phyloP scores from a whole-genome alignment of 2,797 vertebrate genomes.

The Ceryle rudis region DNA sequence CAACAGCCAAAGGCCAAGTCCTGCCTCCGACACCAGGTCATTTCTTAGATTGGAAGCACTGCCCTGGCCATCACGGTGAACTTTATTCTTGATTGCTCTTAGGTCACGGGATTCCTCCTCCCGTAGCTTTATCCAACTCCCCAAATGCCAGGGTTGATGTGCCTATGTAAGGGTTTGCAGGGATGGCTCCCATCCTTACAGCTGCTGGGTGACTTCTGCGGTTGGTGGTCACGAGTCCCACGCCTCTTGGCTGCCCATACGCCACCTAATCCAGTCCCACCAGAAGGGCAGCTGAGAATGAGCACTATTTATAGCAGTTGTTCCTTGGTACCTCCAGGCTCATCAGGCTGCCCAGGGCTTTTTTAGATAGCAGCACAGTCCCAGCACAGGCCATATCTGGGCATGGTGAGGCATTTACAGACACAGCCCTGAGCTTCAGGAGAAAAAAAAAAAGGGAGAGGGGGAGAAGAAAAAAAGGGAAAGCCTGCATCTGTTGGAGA shows the following conservation, averaged over 20 bases:
- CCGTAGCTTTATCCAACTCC: not conserved
- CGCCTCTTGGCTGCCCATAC: constrained; percentile 68
- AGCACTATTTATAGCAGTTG: constrained; percentile 75
- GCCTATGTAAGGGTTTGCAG: constrained; percentile 66
- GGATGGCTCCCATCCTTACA: constrained; percentile 50
- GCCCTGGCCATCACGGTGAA: not conserved
- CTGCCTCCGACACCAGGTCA: not conserved
- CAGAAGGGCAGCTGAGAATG: constrained; percentile 82
- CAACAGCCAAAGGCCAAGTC: not conserved
- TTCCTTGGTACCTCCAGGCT: constrained; percentile 19
- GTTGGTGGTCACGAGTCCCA: constrained; percentile 66
- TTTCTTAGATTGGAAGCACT: constrained; percentile 3
- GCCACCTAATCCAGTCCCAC: constrained; percentile 73
- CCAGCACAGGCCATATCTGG: constrained; percentile 79
- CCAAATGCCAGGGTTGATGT: constrained; percentile 67
- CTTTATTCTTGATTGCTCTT: constrained; percentile 63
- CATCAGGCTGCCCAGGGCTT: constrained; percentile 40
- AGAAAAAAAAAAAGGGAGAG: not conserved
- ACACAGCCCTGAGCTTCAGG: not conserved
- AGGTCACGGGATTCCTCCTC: constrained; percentile 69
- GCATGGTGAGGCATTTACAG: constrained; percentile 24
- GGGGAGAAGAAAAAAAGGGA: not conserved
- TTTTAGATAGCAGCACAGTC: constrained; percentile 64
- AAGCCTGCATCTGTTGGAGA: constrained; percentile 47
- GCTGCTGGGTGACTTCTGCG: constrained; percentile 68